Conservation (phyloP, 2,797 vertebrate species). For the Okamejei kenojei region DNA sequence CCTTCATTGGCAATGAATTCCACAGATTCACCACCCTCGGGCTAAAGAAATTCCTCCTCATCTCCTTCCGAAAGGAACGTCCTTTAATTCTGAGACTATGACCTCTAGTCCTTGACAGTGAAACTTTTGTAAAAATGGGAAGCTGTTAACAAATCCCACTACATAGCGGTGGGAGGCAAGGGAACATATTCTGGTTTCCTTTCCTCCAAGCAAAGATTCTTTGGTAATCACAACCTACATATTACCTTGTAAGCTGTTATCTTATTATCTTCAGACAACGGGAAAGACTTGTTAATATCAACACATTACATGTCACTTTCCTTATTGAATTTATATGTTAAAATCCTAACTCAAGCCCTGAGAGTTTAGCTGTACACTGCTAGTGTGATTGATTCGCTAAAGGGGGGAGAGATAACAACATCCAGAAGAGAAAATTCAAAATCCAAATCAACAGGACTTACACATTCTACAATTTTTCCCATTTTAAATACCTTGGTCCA, state of each 20-base stretch:
- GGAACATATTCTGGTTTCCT: background rate
- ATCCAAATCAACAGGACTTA: background rate
- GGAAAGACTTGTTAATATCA: conserved; percentile 22
- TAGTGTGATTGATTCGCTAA: background rate
- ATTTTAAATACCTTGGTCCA: background rate
- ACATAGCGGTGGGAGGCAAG: background rate
- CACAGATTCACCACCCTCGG: too few species aligned
- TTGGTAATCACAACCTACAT: background rate
- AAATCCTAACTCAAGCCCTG: background rate
- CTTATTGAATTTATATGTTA: conserved; percentile 15
- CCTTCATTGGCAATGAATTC: too few species aligned
- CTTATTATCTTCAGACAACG: background rate
- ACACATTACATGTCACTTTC: background rate
- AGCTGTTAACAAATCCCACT: background rate
- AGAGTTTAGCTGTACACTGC: background rate
- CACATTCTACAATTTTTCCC: background rate
- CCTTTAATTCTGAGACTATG: too few species aligned
- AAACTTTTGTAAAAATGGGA: conserved; percentile 3
- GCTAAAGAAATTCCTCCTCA: too few species aligned
- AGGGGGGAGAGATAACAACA: background rate
- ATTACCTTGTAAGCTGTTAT: conserved; percentile 6
- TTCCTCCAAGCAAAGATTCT: background rate
- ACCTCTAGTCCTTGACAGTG: background rate
- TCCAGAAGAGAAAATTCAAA: background rate
- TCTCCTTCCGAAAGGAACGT: too few species aligned